These are phyloP conservation scores for Pogonomyrmex barbatus DNA, from an alignment of 1,140 invertebrate species.

Conservation along the genomic window DNA sequence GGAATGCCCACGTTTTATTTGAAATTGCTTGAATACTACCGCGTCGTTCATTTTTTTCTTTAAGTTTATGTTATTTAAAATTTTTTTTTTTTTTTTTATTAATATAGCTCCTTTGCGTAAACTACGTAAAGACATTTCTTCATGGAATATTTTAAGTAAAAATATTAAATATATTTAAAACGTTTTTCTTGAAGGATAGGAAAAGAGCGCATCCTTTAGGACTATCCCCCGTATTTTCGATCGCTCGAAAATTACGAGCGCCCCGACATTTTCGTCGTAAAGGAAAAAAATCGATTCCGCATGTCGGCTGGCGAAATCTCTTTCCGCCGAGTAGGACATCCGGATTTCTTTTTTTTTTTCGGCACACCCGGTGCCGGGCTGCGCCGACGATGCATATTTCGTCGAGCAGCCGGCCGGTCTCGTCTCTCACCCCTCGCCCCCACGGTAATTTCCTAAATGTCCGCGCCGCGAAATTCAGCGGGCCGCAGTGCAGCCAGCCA, in stretches of 20 bases:
- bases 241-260: background rate
- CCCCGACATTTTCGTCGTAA: background rate
- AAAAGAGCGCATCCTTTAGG: too few relatives aligned
- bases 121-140: background rate
- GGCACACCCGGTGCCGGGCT: conserved; percentile 8
- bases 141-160: background rate
- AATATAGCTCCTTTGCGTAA: background rate
- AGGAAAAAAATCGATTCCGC: conserved; percentile 16
- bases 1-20: background rate
- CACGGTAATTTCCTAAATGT: conserved; percentile 60
- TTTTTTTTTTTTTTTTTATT: background rate
- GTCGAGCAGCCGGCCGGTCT: conserved; percentile 35
- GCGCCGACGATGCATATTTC: conserved; percentile 45
- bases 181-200: background rate
- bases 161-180: background rate
- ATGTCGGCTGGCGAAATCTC: conserved; percentile 20
- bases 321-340: background rate
- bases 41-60: background rate
- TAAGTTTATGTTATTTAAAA: background rate
- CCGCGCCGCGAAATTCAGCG: conserved; percentile 55
- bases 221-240: background rate
- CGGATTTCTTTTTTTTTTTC: background rate
- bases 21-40: background rate
- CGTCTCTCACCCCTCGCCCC: background rate
- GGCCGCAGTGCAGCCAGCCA: conserved; percentile 58